phyloP scores from a whole-genome alignment of 2,113 vertebrate genomes.

The Garra rufa region DNA sequence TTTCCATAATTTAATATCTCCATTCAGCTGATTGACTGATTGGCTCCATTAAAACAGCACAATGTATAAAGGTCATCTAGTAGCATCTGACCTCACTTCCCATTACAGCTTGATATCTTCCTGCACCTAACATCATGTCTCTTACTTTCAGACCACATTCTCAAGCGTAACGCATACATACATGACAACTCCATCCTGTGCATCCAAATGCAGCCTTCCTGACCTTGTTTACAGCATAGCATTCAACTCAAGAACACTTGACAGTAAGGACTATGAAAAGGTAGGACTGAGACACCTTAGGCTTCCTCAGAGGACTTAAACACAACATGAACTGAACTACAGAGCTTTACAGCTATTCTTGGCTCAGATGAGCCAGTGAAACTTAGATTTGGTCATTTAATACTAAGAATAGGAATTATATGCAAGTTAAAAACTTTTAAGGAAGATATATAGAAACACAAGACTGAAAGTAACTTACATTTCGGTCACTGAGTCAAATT shows the following conservation, averaged over 20 bases:
- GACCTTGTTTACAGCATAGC: conserved; percentile 7
- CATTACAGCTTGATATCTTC: background rate
- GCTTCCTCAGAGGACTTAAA: background rate
- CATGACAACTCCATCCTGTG: background rate
- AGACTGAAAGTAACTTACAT: background rate
- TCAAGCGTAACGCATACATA: background rate
- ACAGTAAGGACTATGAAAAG: background rate
- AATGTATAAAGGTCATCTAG: background rate
- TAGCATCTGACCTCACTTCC: background rate
- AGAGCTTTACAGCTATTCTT: background rate
- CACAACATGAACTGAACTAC: background rate
- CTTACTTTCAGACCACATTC: background rate
- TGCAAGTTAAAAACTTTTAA: background rate
- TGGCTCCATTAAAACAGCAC: background rate
- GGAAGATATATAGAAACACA: background rate
- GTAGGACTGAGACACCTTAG: background rate
- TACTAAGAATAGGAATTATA: background rate
- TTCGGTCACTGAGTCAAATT: background rate
- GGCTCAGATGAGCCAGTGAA: background rate
- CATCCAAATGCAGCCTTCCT: background rate
- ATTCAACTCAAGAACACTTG: background rate
- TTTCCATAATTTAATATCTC: conserved; percentile 5
- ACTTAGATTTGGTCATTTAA: background rate
- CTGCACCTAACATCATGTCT: background rate
- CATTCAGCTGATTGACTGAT: background rate